These are phyloP conservation scores for Sinocyclocheilus rhinocerous DNA, from an alignment of 2,113 vertebrate genomes.

Conservation along the genomic window DNA sequence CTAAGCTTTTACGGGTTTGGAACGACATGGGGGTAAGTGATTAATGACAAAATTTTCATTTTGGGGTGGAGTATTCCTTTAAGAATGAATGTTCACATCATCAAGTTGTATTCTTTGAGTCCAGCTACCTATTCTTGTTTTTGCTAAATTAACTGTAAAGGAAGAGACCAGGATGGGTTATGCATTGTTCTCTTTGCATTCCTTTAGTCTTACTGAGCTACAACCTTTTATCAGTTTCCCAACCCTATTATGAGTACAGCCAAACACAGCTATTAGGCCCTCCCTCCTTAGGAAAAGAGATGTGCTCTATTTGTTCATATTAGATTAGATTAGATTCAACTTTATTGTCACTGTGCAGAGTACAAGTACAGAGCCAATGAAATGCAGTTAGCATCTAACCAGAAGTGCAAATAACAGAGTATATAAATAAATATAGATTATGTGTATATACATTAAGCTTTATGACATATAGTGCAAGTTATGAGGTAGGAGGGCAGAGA, in stretches of 20 bases:
- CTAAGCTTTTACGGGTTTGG: no score
- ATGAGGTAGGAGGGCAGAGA: no score
- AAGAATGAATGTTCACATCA: background rate
- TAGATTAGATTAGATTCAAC: no score
- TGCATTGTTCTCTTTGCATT: background rate
- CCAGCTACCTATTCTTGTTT: background rate
- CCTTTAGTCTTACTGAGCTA: slow-evolving; percentile 9
- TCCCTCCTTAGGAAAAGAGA: background rate
- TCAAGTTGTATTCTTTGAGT: background rate
- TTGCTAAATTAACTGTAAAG: background rate
- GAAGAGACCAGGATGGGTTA: background rate
- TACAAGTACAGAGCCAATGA: no score
- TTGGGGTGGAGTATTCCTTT: background rate
- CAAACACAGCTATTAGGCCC: background rate
- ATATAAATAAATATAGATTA: no score
- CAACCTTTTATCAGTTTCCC: background rate
- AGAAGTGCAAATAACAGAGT: no score
- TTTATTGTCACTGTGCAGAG: no score
- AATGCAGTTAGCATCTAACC: no score
- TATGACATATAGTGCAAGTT: no score
- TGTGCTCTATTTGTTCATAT: slow-evolving; percentile 2
- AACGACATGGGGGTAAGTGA: background rate
- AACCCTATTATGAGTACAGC: background rate
- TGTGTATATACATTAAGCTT: no score
- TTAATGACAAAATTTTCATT: no score